Conservation (phyloP, 1,140 invertebrate species). For the Bombyx mandarina region DNA sequence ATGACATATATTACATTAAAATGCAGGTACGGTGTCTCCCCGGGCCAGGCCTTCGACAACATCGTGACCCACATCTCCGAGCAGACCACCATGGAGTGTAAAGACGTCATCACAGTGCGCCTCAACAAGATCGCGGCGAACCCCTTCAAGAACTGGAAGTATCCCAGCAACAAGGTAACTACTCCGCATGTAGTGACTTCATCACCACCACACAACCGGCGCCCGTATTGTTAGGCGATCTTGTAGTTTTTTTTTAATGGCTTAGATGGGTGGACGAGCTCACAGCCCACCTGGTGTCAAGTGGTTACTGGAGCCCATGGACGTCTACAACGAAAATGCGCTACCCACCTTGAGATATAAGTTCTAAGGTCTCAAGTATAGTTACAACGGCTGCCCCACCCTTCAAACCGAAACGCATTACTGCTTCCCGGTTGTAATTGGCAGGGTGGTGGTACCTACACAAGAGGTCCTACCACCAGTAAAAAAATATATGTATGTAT, state of each 20-base stretch:
- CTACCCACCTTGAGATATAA: too few species aligned
- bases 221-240: neutral
- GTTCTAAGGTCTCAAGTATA: too few species aligned
- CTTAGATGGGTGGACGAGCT: too few species aligned
- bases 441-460: too few species aligned
- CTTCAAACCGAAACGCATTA: too few species aligned
- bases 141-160: slow-evolving; percentile 86
- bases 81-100: slow-evolving; percentile 75
- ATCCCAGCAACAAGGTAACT: slow-evolving; percentile 61
- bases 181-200: neutral
- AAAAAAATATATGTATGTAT: neutral
- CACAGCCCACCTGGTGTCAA: too few species aligned
- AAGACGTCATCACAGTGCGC: slow-evolving; percentile 70
- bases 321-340: too few species aligned
- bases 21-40: slow-evolving; percentile 78
- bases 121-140: slow-evolving; percentile 79
- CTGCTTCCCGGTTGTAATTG: too few species aligned
- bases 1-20: too few species aligned
- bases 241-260: neutral
- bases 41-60: slow-evolving; percentile 85
- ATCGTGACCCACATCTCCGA: slow-evolving; percentile 84
- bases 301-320: too few species aligned
- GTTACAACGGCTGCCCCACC: too few species aligned
- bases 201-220: neutral
- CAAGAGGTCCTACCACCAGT: neutral